A percentile compares a stretch with the other conserved stretches of the same genome.
phyloP scores from a whole-genome alignment of 1,140 invertebrate genomes.

The Drosophila teissieri region DNA sequence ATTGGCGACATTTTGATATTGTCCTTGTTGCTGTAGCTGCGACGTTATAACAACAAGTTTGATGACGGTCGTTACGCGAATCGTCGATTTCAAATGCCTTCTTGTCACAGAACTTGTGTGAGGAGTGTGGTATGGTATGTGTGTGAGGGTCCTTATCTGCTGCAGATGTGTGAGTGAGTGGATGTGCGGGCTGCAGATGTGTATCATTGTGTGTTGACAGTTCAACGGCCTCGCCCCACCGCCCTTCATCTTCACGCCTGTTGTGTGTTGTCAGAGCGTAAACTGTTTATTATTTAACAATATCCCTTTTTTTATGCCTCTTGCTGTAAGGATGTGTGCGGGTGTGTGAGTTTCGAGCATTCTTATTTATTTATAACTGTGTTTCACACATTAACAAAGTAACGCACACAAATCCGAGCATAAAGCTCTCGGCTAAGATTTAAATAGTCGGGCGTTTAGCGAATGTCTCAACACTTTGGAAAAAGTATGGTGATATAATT shows the following conservation, averaged over 20 bases:
- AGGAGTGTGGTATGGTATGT: slow-evolving; percentile 2
- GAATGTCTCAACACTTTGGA: neutral
- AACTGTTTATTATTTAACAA: slow-evolving; percentile 82
- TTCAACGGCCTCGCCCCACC: slow-evolving; percentile 34
- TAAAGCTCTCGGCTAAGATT: slow-evolving; percentile 26
- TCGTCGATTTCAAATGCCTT: slow-evolving; percentile 75
- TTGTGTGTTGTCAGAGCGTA: slow-evolving; percentile 64
- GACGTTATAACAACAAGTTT: slow-evolving; percentile 67
- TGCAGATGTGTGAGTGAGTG: slow-evolving; percentile 5
- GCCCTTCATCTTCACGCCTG: slow-evolving; percentile 67
- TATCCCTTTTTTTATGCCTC: slow-evolving; percentile 53
- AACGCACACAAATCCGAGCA: slow-evolving; percentile 5
- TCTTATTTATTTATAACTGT: slow-evolving; percentile 77
- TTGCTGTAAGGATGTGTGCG: slow-evolving; percentile 12
- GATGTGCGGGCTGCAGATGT: slow-evolving; percentile 50
- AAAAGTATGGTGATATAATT: neutral
- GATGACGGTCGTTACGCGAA: slow-evolving; percentile 76
- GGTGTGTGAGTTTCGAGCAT: slow-evolving; percentile 34
- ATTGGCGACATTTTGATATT: slow-evolving; percentile 69
- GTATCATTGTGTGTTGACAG: slow-evolving; percentile 61
- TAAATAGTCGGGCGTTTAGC: slow-evolving; percentile 33
- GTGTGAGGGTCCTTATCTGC: slow-evolving; percentile 37
- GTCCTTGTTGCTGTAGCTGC: slow-evolving; percentile 28
- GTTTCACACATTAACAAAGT: slow-evolving; percentile 50
- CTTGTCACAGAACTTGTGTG: slow-evolving; percentile 41